Evolutionary conservation across 2,797 vertebrate genomes (phyloP), one percentile per base, ranked within the genome.

Genomic region (Hoplostethus mediterraneus): DNA sequence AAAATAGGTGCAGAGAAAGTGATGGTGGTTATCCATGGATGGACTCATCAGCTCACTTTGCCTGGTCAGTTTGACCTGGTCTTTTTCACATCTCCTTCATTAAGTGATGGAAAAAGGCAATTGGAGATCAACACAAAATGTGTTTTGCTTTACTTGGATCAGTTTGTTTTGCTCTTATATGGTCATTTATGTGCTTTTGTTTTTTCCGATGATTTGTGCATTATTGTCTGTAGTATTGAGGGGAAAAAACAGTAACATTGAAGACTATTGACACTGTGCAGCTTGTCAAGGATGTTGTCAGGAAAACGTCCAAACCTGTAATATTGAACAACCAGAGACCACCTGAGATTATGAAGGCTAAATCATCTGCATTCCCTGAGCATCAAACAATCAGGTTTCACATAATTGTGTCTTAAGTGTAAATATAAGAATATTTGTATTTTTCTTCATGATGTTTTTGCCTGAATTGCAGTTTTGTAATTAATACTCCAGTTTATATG

Each of bases 401-500:
- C 63, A 66, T 31, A 59, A 58, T 47, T 74, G 36, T 80, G 28
- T 83, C 61, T 47, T 45, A 73, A 78, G 42, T 86, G 74, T 91
- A 86, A 70, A 91, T 87, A 74, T 72, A 67, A 85, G 60, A 10
- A 17, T 65, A 36, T 84, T 75, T 82, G 70, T 81, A 71, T 83
- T 86, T 84, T 72, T 16, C 76, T 65, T 77, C 59, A 71, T 63
- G 16, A 58, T 85, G 73, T 76, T 83, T 28, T 84, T 82, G 45
- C 13, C 63, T 83, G 53, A 77, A 51, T 79, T 82, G 65, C 42
- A 44, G 65, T 87, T 94, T 90, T 92, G 82, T 92, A 87, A 93
- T 88, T 80, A 68, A 84, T 75, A 82, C 47, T 77, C 28, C 28
- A 64, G 53, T 90, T 67, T 83, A 40, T 87, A 74, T 88, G 83